Evolutionary conservation across 1,140 invertebrate genomes (phyloP).

Genomic region (Pomacea maculata): DNA sequence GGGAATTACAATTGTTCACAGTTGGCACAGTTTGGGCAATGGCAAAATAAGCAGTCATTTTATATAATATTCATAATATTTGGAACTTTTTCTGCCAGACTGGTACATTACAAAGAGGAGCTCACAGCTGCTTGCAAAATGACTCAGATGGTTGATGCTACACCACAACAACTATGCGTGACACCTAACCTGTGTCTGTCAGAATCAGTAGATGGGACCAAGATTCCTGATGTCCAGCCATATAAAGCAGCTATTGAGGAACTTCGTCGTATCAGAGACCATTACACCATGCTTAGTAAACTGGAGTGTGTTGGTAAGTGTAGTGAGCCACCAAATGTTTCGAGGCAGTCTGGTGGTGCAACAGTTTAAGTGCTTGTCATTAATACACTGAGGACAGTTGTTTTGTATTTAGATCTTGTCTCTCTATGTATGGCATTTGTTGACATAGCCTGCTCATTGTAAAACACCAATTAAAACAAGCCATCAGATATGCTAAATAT

Average conservation of each 20-base stretch:
- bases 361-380: no score
- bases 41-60: no score
- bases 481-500: no score
- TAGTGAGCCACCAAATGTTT: background rate
- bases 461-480: no score
- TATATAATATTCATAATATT: background rate
- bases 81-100: constrained; percentile 35
- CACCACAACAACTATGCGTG: constrained; percentile 47
- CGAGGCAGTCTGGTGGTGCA: no score
- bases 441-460: no score
- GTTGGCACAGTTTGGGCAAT: no score
- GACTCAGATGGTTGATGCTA: constrained; percentile 36
- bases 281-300: constrained; percentile 52
- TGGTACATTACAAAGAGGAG: constrained; percentile 55
- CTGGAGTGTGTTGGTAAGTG: constrained; percentile 58
- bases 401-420: no score
- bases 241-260: constrained; percentile 52
- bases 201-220: constrained; percentile 4
- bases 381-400: no score
- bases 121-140: constrained; percentile 51
- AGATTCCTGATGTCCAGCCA: constrained; percentile 23
- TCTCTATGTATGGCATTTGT: no score
- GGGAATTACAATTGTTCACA: no score
- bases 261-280: constrained; percentile 36
- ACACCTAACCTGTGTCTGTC: constrained; percentile 45